Base-by-base conservation (phyloP, 2,888 invertebrate species). In the Sesamia inferens region DNA sequence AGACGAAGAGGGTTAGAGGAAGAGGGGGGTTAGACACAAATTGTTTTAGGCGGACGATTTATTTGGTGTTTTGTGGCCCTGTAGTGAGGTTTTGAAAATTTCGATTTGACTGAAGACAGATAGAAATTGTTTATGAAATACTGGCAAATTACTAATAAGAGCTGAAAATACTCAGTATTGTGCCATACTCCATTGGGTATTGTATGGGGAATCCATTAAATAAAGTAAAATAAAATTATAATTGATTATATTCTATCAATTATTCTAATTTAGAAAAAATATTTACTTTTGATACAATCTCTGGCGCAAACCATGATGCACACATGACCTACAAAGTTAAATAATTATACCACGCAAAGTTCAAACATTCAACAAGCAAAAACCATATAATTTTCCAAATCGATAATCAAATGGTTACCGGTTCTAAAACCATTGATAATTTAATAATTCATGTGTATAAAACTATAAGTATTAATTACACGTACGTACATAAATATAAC, bases 31-130 rank as follows among this genome's bases (percentile, higher is more conserved):
- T 67, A 68, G 71, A 74, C 77, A 85, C 88, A 86, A 88, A 90
- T 88, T 88, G 84, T 89, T 90, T 89, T 85, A 87, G 82, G 80
- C 68, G 54, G 73, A 72, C 72, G 73, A 80, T 86, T 83, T 87
- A 86, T 86, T 83, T 76, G 54, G 81, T 73, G 76, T 78, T 83
- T 77, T 76, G 85, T 71, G 67, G 79, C 67, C 64, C 67, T 75
- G 76, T 66, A 76, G 74, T 74, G 71, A 70, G 61, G 63, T 65
- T 73, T 79, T 57, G 48, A 64, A 39, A 13, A 63, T 78, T 51
- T 74, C 11, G 48, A 42, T 13, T 24, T 13, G 71, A 31, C 16
- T 62, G 44, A 10, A 0, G 0, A 19, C 61, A 55, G 0, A 19
- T 54, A 55, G 13, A 8, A 14, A 54, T 61, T 48, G 16, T 13